These are phyloP conservation scores for Arothron firmamentum DNA, from an alignment of 2,113 vertebrate genomes.

Conservation along the genomic window DNA sequence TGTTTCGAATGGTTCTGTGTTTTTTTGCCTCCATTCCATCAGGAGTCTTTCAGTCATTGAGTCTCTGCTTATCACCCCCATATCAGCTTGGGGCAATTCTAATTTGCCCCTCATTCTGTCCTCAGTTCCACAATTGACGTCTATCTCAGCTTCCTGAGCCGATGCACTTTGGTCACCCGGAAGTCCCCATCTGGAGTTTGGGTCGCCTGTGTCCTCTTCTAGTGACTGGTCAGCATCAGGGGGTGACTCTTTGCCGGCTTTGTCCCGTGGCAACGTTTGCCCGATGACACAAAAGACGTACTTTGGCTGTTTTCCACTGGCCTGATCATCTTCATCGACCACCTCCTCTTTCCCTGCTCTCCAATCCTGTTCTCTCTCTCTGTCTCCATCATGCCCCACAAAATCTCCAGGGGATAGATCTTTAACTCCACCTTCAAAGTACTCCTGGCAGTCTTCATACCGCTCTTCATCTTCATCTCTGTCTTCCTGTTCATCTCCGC, in stretches of 20 bases:
- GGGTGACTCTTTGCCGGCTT: slow-evolving; percentile 12
- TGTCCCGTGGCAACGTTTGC: slow-evolving; percentile 48
- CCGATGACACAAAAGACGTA: slow-evolving; percentile 54
- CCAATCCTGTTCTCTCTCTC: slow-evolving; percentile 9
- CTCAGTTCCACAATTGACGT: background rate
- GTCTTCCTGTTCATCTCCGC: slow-evolving; percentile 60
- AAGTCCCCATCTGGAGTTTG: slow-evolving; percentile 9
- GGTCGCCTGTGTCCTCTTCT: slow-evolving; percentile 20
- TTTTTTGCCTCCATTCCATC: slow-evolving; percentile 55
- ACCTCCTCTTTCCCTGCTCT: slow-evolving; percentile 8
- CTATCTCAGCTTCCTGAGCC: slow-evolving; percentile 9
- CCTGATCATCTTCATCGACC: slow-evolving; percentile 13
- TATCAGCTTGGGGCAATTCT: slow-evolving; percentile 19
- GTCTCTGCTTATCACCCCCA: slow-evolving; percentile 42
- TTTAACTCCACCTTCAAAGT: slow-evolving; percentile 42
- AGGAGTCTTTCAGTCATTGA: slow-evolving; percentile 64
- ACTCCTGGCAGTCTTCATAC: slow-evolving; percentile 65
- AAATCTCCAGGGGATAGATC: slow-evolving; percentile 11
- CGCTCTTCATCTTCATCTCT: slow-evolving; percentile 58
- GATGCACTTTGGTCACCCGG: slow-evolving; percentile 15
- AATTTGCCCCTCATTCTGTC: slow-evolving; percentile 9
- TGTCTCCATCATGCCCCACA: slow-evolving; percentile 22
- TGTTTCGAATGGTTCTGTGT: background rate
- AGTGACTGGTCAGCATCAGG: slow-evolving; percentile 33
- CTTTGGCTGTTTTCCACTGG: slow-evolving; percentile 22